A percentile compares a stretch with the other conserved stretches of the same genome.
phyloP scores from a whole-genome alignment of 2,113 vertebrate genomes.

The Butastur rufipennis region DNA sequence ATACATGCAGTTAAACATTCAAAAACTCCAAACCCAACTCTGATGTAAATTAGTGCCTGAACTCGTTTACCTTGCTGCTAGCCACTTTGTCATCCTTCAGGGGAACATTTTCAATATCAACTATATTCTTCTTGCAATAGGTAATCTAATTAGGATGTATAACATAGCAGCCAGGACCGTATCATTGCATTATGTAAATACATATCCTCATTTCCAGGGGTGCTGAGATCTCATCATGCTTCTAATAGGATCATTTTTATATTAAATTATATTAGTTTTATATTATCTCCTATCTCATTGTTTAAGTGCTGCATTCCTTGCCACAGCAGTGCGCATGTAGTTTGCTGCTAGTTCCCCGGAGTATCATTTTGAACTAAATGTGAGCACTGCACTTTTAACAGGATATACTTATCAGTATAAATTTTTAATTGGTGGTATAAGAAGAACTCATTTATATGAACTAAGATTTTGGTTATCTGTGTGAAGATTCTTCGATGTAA shows the following conservation, averaged over 20 bases:
- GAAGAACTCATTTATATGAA: not conserved
- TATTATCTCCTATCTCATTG: not conserved
- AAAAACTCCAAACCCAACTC: not conserved
- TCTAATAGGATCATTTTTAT: not conserved
- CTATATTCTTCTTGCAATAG: not conserved
- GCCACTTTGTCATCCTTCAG: not conserved
- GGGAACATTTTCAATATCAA: not conserved
- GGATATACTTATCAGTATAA: not conserved
- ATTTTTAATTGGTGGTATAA: not conserved
- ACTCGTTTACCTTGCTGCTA: not conserved
- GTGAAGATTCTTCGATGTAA: not conserved
- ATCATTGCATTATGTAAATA: not conserved
- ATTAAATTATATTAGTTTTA: not conserved
- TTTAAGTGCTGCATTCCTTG: not conserved
- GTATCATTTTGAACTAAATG: not conserved
- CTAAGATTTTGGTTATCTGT: not conserved
- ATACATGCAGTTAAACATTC: not conserved
- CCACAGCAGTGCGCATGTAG: not conserved
- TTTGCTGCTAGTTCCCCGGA: not conserved
- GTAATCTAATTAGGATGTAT: constrained; percentile 31
- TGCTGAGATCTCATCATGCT: not conserved
- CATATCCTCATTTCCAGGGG: constrained; percentile 27
- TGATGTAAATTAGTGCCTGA: not conserved
- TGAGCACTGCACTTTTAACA: not conserved
- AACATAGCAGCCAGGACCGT: not conserved